Percentiles rank a stretch among this genome's conserved stretches.
Conservation (phyloP, 2,888 invertebrate genomes). For the Ypsolopha sequella region DNA sequence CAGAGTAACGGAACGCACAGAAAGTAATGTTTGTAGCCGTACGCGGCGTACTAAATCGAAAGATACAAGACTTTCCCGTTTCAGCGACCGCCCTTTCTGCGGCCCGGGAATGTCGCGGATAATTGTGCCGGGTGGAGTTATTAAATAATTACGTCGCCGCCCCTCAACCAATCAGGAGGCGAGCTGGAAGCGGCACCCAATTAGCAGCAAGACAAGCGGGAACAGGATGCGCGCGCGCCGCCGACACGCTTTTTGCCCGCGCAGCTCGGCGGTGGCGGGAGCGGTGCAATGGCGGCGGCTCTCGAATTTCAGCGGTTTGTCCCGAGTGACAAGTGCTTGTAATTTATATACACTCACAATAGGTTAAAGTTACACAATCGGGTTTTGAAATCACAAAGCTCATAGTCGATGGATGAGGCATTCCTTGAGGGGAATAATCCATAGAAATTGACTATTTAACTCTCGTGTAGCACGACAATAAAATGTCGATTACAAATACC, state of each 20-base stretch:
- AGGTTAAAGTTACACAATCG: background rate
- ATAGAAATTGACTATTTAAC: too few relatives aligned
- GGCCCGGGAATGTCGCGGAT: background rate
- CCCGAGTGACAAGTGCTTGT: background rate
- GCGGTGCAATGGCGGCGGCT: constrained; percentile 11
- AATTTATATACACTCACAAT: background rate
- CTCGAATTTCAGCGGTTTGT: constrained; percentile 6
- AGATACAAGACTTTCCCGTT: background rate
- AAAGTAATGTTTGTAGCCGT: too few relatives aligned
- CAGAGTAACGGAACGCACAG: too few relatives aligned
- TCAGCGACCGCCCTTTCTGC: background rate
- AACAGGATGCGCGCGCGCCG: constrained; percentile 24
- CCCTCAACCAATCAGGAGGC: constrained; percentile 48
- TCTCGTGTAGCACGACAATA: too few relatives aligned
- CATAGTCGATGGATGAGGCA: too few relatives aligned
- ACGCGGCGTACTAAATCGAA: background rate
- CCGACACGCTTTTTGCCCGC: constrained; percentile 31
- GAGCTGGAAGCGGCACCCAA: constrained; percentile 42
- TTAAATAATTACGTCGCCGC: constrained; percentile 60
- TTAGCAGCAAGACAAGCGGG: constrained; percentile 40
- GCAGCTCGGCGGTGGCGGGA: too few relatives aligned
- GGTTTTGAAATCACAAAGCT: background rate
- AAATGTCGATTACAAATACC: too few relatives aligned
- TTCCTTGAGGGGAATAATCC: too few relatives aligned
- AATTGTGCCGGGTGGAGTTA: constrained; percentile 41